Conservation (phyloP, 2,797 vertebrate species). For the Natrix natrix region DNA sequence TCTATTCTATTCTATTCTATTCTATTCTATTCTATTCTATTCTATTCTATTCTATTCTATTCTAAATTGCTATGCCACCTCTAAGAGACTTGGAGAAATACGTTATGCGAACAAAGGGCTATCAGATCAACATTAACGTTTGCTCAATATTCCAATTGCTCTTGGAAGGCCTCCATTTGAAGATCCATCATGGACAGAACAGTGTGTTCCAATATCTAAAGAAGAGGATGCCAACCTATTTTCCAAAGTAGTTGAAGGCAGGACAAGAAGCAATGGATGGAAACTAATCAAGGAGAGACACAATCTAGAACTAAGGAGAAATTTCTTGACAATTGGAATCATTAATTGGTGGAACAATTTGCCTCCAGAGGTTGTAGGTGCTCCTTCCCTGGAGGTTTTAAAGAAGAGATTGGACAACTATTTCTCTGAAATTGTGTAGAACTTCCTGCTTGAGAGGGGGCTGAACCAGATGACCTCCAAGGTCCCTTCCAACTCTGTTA, state of each 20-base stretch:
- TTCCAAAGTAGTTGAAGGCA: background rate
- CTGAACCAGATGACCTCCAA: background rate
- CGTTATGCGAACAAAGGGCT: background rate
- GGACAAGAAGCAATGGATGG: background rate
- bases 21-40: background rate
- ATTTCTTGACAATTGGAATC: background rate
- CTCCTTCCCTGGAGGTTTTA: background rate
- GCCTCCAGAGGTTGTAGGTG: background rate
- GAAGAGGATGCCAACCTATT: background rate
- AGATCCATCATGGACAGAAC: background rate
- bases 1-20: background rate
- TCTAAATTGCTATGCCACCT: background rate
- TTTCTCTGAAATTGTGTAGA: background rate
- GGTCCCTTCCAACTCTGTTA: background rate
- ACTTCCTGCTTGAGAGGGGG: background rate
- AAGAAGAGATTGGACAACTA: background rate
- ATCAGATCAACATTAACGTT: background rate
- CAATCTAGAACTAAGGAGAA: background rate
- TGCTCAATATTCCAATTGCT: background rate
- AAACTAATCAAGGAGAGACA: background rate
- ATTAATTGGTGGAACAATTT: background rate
- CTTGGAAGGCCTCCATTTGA: background rate
- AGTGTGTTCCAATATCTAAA: background rate
- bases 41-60: background rate
- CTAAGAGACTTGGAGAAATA: background rate